Percentiles rank a stretch among this genome's conserved stretches.
Evolutionary conservation across 1,140 invertebrate genomes (phyloP).

Genomic region (Ephestia elutella): DNA sequence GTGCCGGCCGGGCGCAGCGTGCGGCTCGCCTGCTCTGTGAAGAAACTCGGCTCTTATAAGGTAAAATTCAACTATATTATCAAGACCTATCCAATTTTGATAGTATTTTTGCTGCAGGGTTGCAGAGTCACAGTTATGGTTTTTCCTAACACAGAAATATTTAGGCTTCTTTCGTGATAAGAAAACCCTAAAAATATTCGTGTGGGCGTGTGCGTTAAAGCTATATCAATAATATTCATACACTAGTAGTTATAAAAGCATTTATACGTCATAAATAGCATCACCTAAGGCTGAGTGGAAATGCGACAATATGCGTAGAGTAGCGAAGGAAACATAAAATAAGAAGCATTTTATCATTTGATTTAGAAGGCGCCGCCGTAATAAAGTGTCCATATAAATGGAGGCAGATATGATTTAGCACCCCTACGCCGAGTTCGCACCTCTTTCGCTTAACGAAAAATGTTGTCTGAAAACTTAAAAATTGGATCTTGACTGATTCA

Average conservation of each 20-base stretch:
- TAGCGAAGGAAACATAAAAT: constrained; percentile 62
- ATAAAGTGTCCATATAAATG: constrained; percentile 70
- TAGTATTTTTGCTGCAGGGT: no score
- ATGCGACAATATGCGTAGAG: constrained; percentile 50
- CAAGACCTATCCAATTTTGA: no score
- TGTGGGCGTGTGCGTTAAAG: no score
- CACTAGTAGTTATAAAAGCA: constrained; percentile 2
- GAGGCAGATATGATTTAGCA: constrained; percentile 64
- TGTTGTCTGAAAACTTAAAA: constrained; percentile 3
- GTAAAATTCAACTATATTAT: no score
- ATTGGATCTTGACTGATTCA: no score
- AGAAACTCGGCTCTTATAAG: constrained; percentile 90
- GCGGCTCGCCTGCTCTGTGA: constrained; percentile 90
- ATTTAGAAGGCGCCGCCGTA: constrained; percentile 65
- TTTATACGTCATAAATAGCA: neutral
- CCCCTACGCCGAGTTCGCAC: constrained; percentile 49
- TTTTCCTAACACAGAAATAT: no score
- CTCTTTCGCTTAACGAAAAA: constrained; percentile 25
- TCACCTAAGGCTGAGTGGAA: constrained; percentile 10
- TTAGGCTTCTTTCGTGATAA: no score
- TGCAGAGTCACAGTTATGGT: no score
- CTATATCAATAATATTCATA: neutral
- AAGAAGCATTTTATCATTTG: constrained; percentile 70
- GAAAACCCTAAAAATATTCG: no score
- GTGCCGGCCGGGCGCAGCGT: constrained; percentile 88